Conservation (phyloP, 2,797 vertebrate genomes). For the Enteromius anoplus region DNA sequence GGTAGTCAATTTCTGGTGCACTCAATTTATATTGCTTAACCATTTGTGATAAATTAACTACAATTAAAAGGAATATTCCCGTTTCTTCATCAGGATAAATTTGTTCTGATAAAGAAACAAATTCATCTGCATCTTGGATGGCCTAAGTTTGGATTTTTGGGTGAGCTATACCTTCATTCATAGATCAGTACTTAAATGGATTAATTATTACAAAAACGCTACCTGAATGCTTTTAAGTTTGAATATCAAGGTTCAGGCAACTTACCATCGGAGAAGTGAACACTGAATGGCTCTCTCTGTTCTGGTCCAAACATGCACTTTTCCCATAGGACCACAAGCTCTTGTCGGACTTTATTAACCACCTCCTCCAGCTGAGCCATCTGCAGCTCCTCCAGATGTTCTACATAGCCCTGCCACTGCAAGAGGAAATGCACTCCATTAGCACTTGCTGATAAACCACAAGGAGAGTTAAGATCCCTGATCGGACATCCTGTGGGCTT, state of each 20-base stretch:
- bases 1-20: too few relatives aligned
- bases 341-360: conserved; percentile 65
- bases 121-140: neutral
- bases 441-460: conserved; percentile 21
- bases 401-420: conserved; percentile 70
- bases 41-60: neutral
- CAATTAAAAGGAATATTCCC: neutral
- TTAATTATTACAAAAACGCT: neutral
- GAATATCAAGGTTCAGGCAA: neutral
- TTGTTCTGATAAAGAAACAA: neutral
- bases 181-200: too few relatives aligned
- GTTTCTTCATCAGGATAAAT: neutral
- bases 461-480: conserved; percentile 21
- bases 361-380: conserved; percentile 68
- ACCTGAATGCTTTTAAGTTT: neutral
- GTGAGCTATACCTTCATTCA: neutral
- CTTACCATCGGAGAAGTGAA: conserved; percentile 68
- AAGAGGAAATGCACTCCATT: conserved; percentile 27
- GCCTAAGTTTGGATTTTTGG: neutral
- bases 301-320: conserved; percentile 68
- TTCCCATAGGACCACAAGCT: conserved; percentile 70
- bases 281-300: conserved; percentile 65
- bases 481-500: conserved; percentile 31
- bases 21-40: neutral
- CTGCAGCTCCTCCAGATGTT: conserved; percentile 68